These are phyloP conservation scores for Myiotriccus ornatus DNA, from an alignment of 2,797 vertebrate species.

Conservation along the genomic window DNA sequence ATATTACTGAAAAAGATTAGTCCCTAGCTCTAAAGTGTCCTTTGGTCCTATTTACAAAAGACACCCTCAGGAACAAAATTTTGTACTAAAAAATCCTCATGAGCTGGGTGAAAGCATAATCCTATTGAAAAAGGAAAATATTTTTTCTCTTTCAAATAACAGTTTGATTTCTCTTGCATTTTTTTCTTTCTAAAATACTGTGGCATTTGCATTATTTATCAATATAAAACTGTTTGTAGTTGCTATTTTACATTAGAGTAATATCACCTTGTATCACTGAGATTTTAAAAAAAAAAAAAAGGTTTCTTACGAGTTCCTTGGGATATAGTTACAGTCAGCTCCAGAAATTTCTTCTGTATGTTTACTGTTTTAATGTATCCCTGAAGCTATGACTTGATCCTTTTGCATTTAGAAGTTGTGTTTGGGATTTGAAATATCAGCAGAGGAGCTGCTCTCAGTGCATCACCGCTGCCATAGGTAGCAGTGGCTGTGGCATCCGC, in stretches of 20 bases:
- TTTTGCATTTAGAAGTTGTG: neutral
- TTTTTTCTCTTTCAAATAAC: neutral
- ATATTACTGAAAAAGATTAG: neutral
- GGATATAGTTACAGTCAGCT: neutral
- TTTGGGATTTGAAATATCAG: constrained; percentile 34
- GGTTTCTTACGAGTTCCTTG: neutral
- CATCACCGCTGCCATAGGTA: neutral
- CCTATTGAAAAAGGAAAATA: neutral
- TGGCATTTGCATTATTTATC: constrained; percentile 4
- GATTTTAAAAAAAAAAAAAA: neutral
- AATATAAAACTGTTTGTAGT: neutral
- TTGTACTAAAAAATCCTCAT: neutral
- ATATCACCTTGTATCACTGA: neutral
- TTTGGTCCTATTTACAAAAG: neutral
- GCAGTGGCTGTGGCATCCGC: neutral
- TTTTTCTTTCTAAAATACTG: neutral
- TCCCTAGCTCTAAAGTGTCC: neutral
- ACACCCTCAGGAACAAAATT: neutral
- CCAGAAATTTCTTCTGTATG: neutral
- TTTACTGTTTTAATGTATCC: constrained; percentile 25
- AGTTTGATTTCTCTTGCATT: neutral
- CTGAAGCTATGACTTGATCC: constrained; percentile 18
- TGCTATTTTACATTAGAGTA: constrained; percentile 32
- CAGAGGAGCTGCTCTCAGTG: neutral
- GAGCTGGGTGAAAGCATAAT: neutral